Base-by-base conservation (phyloP, 2,113 vertebrate genomes). In the Aviceda subcristata region DNA sequence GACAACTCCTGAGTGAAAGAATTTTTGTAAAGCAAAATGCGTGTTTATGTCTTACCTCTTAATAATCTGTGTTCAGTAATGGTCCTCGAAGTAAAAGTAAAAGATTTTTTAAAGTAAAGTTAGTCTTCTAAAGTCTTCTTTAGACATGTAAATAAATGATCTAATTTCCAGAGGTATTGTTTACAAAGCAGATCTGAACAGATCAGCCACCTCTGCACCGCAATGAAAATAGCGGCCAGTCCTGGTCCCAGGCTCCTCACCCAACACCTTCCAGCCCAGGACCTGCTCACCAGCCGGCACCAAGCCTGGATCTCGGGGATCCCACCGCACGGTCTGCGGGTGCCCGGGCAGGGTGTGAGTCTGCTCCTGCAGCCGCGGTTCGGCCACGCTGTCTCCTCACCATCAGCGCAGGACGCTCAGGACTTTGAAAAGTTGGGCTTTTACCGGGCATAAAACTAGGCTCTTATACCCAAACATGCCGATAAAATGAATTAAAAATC, bases 401-500 rank as follows among this genome's bases (percentile, higher is more conserved):
- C 17, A 9, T 21, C n/a, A 7, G n/a, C 3, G 1, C 51, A 34
- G 36, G 73, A 23, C 2, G 6, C 32, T 75, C 34, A 15, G n/a
- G 36, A n/a, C 43, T 38, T 2, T 53, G 50, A 81, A 90, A 92
- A 73, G 22, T 24, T 76, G 45, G 60, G 60, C 43, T 30, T n/a
- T 21, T 48, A 50, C 55, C 50, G 84, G 46, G 26, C 75, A 30
- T 79, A 80, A 86, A 83, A 79, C 77, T 36, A 88, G 46, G 51
- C 48, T 86, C 38, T 57, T 79, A 30, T 55, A 32, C 77, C 21
- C 39, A 80, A 82, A 95, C 60, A 53, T 51, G 59, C 46, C 38
- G 45, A 92, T 86, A 77, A 88, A 88, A 83, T 3, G 0, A 84
- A 92, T 96, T 84, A 81, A 80, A 78, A 92, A 84, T 64, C 34